A percentile compares a stretch with the other conserved stretches of the same genome.
Evolutionary conservation across 2,113 vertebrate species (phyloP).

Genomic region (Gila orcuttii): DNA sequence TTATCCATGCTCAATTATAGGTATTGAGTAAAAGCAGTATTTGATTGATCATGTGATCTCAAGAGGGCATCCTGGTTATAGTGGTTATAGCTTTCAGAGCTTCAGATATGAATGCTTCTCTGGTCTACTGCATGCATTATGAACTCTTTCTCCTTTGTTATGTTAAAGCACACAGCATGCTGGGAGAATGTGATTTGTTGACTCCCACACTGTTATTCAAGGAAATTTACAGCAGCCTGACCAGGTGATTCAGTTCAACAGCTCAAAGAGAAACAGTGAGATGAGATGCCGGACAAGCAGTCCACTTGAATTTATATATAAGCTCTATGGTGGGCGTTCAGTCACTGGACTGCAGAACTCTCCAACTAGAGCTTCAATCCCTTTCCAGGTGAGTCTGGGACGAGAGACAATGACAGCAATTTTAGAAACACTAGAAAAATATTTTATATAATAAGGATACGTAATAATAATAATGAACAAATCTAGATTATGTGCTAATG

Average conservation of each 20-base stretch:
- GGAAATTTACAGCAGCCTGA: neutral
- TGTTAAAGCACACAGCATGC: neutral
- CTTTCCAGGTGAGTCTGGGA: neutral
- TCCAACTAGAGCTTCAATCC: neutral
- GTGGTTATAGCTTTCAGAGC: neutral
- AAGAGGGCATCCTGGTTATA: neutral
- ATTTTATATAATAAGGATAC: too few species aligned
- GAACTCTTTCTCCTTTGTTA: neutral
- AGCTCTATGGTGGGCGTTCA: neutral
- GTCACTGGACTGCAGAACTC: neutral
- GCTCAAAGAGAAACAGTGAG: neutral
- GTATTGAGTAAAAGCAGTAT: too few species aligned
- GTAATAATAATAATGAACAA: too few species aligned
- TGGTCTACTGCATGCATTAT: neutral
- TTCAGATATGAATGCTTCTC: neutral
- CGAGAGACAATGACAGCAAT: neutral
- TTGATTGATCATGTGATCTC: neutral
- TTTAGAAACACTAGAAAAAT: neutral
- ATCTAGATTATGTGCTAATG: too few species aligned
- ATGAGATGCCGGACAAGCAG: neutral
- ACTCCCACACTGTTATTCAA: constrained; percentile 10
- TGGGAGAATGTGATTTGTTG: neutral
- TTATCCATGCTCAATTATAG: too few species aligned
- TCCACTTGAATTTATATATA: constrained; percentile 11
- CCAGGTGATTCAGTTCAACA: neutral